Evolutionary conservation across 2,888 invertebrate genomes (phyloP), one percentile per base, ranked within the genome.

Genomic region (Asteroscopus sphinx): DNA sequence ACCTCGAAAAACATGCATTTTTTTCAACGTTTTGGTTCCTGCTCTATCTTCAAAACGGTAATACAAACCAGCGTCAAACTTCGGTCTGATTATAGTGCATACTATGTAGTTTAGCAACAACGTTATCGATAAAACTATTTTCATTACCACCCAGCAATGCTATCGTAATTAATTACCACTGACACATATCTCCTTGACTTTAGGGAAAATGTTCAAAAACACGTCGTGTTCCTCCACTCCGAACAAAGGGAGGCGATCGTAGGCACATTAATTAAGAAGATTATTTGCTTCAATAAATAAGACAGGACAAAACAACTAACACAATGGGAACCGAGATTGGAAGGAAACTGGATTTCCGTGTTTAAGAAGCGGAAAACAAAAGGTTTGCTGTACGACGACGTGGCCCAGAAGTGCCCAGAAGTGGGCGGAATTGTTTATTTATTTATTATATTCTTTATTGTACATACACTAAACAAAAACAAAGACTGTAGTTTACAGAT

Each of bases 221-320:
- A 41, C 66, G 48, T 49, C 12, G 26, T 8, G 4, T 5, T 11
- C 15, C 25, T 7, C 26, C 21, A 6, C 4, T 9, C 13, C 17
- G 28, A 30, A 52, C 47, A 54, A 32, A 41, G 21, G 16, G 26
- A 42, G 33, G 54, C 41, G 33, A 35, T n/a, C 47, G 17, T 35
- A 25, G 37, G 41, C 51, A 60, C 69, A 52, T 59, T 68, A 46
- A 65, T 63, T 71, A 74, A 63, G 25, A 12, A 60, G 53, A 66
- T 74, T 72, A 73, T 63, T 72, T 63, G 68, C 54, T 49, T 49
- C 60, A 68, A 62, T 61, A 74, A 74, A 72, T 68, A 72, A 57
- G 30, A 30, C 37, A 26, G 51, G 55, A 67, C 65, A 61, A 48
- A 52, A 36, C 15, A 32, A 37, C 40, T 12, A 9, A 54, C 48